Base-by-base conservation (phyloP, 2,888 invertebrate genomes). In the Cancer borealis region DNA sequence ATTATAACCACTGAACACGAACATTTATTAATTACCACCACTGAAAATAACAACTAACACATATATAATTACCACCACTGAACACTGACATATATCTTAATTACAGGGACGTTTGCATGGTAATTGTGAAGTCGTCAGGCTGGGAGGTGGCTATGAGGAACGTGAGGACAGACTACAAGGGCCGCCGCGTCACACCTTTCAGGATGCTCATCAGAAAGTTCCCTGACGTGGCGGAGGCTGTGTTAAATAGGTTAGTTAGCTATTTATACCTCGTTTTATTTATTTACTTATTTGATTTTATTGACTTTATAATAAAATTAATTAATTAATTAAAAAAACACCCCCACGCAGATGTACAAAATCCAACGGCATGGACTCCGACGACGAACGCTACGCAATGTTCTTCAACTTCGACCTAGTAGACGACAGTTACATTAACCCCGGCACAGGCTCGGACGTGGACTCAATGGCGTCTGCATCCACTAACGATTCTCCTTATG, bases 331-430 rank as follows among this genome's bases (percentile, higher is more conserved):
- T 39, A 39, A 39, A 39, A 39, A 39, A 39, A 39, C 39, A 39
- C 45, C 6, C 60, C 4, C 60, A 10, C 39, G 5, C 91, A 95
- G 95, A 89, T 95, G 95, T 92, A 94, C 95, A 26, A 93, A 92
- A 46, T 95, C 96, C 79, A 96, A 96, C 66, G 95, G 95, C 0
- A 90, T 93, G 90, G 95, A 95, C 45, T 89, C 95, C 10, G 96
- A 96, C 45, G 96, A 96, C 91, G 96, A 95, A 10, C 96, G 96
- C 45, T 96, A 96, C 95, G 96, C 96, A 47, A 96, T 97, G 73
- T 96, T 96, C 0, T 97, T 97, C 96, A 96, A 97, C 96, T 97
- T 97, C 96, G 97, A 97, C 96, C 97, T 97, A 92, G 96, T 97
- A 91, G 97, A 97, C 96, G 97, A 97, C 96, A 96, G 96, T 60